Evolutionary conservation across 1,140 invertebrate species (phyloP).

Genomic region (Chelonus insularis): DNA sequence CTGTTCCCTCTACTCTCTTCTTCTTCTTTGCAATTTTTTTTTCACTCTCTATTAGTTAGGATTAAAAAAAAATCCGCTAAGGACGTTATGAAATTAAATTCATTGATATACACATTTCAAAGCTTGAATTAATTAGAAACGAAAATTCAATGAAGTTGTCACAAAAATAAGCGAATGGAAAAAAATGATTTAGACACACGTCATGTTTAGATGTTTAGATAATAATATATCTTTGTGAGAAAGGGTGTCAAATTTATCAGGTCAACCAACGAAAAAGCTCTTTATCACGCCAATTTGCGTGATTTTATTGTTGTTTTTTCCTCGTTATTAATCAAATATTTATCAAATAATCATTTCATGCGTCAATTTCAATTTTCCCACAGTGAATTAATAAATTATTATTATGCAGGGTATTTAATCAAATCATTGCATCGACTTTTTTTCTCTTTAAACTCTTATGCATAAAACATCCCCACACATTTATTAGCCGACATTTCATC

Average conservation of each 20-base stretch:
- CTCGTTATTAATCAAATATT: too few species aligned
- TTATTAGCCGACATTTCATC: not conserved
- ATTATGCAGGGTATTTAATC: not conserved
- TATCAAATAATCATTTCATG: too few species aligned
- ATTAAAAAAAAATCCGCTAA: too few species aligned
- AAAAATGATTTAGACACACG: not conserved
- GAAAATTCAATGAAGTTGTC: too few species aligned
- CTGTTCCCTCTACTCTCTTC: not conserved
- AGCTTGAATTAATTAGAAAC: too few species aligned
- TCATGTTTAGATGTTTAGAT: not conserved
- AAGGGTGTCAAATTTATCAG: constrained; percentile 21
- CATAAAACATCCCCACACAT: not conserved
- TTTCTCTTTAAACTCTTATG: constrained; percentile 14
- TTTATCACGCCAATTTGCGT: constrained; percentile 18
- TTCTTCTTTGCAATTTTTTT: constrained; percentile 6
- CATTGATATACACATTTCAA: too few species aligned
- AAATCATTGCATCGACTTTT: not conserved
- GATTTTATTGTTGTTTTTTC: not conserved
- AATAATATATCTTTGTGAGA: not conserved
- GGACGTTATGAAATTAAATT: too few species aligned
- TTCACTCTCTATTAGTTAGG: not conserved
- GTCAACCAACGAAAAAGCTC: constrained; percentile 4
- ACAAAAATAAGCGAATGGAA: not conserved
- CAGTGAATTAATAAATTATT: constrained; percentile 29
- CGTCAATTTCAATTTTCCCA: too few species aligned